phyloP scores from a whole-genome alignment of 1,140 invertebrate genomes.

The Sinonovacula constricta region DNA sequence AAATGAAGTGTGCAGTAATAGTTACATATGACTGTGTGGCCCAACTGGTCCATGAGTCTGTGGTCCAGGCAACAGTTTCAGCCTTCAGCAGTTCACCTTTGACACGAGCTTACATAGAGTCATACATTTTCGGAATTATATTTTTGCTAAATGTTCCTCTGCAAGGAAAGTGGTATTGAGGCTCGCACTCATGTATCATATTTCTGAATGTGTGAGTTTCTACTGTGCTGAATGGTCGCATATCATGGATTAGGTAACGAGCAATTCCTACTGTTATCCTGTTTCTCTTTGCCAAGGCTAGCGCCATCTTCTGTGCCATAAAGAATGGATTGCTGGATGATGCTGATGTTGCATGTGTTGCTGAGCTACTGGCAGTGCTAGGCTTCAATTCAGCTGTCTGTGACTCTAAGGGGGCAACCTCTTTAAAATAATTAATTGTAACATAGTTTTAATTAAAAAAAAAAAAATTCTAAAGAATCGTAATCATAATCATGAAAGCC shows the following conservation, averaged over 20 bases:
- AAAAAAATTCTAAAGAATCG: too few relatives aligned
- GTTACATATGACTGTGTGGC: constrained; percentile 21
- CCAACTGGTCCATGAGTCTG: constrained; percentile 16
- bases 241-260: background rate
- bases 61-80: background rate
- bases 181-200: constrained; percentile 2
- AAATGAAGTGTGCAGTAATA: constrained; percentile 3
- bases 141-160: background rate
- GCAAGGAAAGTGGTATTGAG: background rate
- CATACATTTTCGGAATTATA: background rate
- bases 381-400: too few relatives aligned
- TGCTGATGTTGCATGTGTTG: too few relatives aligned
- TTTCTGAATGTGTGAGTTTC: background rate
- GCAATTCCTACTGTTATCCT: constrained; percentile 7
- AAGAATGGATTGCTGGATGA: too few relatives aligned
- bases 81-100: background rate
- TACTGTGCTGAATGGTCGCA: constrained; percentile 8
- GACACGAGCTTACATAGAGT: background rate
- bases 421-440: too few relatives aligned
- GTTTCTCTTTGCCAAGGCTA: too few relatives aligned
- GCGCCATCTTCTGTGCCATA: too few relatives aligned
- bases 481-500: too few relatives aligned
- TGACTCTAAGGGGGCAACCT: too few relatives aligned
- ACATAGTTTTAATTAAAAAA: too few relatives aligned
- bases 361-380: too few relatives aligned